Evolutionary conservation across 1,140 invertebrate species (phyloP).

Genomic region (Elysia chlorotica): DNA sequence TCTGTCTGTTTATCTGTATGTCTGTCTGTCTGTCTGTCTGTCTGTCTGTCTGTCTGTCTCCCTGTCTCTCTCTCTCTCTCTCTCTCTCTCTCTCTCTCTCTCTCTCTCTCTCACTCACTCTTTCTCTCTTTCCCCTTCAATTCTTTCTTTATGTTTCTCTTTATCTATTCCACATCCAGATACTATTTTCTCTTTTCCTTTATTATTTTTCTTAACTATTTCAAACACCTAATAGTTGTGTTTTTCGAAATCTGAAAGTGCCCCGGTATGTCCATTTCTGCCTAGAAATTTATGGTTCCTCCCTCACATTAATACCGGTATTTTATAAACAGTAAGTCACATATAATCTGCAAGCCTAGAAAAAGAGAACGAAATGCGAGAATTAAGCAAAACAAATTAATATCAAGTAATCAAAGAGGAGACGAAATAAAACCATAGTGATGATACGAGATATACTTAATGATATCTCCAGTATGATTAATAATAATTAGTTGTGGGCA

Average conservation of each 20-base stretch:
- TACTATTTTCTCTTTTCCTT: not conserved
- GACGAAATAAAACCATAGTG: too few species aligned
- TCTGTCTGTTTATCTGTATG: not conserved
- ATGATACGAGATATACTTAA: too few species aligned
- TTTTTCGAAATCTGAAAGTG: not conserved
- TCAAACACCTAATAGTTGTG: not conserved
- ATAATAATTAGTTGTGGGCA: too few species aligned
- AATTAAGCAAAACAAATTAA: too few species aligned
- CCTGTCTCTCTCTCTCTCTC: not conserved
- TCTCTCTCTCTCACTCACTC: not conserved
- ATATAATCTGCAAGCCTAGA: not conserved
- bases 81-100: conserved; percentile 6
- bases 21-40: not conserved
- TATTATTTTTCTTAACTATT: not conserved
- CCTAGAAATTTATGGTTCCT: not conserved
- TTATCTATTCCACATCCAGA: not conserved
- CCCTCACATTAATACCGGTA: not conserved
- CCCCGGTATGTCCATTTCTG: not conserved
- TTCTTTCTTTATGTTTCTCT: not conserved
- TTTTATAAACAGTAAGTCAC: not conserved
- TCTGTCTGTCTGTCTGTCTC: conserved; percentile 5
- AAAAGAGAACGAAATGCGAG: too few species aligned
- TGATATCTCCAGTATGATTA: too few species aligned
- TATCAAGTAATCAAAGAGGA: too few species aligned
- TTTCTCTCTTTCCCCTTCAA: not conserved